Conservation (phyloP, 2,888 invertebrate genomes). For the Drosophila kambysellisi region DNA sequence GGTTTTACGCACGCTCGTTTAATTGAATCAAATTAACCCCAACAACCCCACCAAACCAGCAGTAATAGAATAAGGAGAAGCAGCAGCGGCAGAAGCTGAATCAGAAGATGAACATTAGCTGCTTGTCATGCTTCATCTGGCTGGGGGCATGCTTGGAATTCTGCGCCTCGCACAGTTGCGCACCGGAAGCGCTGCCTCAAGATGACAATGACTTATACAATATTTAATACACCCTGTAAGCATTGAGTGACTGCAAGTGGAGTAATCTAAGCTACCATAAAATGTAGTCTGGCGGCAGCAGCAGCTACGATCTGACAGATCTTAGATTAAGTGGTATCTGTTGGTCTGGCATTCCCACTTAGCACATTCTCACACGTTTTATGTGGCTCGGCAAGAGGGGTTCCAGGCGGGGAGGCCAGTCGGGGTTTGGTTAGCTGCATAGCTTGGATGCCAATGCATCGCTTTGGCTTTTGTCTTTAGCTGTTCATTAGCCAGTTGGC, state of each 20-base stretch:
- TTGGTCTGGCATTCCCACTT: neutral
- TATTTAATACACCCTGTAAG: conserved; percentile 29
- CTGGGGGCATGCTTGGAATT: conserved; percentile 65
- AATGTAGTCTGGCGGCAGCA: neutral
- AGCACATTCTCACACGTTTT: conserved; percentile 4
- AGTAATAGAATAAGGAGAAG: conserved; percentile 5
- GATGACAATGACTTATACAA: conserved; percentile 64
- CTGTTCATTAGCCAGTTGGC: conserved; percentile 40
- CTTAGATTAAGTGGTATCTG: neutral
- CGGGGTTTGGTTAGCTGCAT: conserved; percentile 36
- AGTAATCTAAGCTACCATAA: too few species aligned
- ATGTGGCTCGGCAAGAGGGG: neutral
- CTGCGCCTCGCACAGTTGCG: conserved; percentile 41
- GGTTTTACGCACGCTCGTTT: conserved; percentile 60
- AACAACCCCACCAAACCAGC: conserved; percentile 39
- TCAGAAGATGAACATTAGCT: conserved; percentile 15
- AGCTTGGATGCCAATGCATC: conserved; percentile 51
- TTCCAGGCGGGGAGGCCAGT: neutral
- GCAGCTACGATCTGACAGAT: neutral
- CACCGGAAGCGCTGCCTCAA: conserved; percentile 56
- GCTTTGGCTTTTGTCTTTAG: conserved; percentile 28
- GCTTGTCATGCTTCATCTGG: conserved; percentile 63
- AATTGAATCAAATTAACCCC: conserved; percentile 79
- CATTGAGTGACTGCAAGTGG: neutral
- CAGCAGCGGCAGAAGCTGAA: neutral